Percentiles rank a stretch among this genome's conserved stretches.
Evolutionary conservation across 2,797 vertebrate species (phyloP).

Genomic region (Molothrus aeneus): DNA sequence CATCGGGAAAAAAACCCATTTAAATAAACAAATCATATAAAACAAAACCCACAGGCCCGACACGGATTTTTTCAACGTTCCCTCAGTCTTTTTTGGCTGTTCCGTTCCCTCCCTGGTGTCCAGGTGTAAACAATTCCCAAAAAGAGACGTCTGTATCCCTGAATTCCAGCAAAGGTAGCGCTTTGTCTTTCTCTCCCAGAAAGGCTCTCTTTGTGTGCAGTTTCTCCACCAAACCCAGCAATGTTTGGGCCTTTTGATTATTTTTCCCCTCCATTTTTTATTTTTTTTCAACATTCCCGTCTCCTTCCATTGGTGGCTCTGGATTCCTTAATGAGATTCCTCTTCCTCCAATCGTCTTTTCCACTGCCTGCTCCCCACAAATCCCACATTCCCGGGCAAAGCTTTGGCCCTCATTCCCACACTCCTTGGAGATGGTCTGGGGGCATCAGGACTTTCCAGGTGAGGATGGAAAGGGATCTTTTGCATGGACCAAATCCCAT

Average conservation of each 20-base stretch:
- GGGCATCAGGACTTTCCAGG: not conserved
- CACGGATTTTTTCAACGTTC: constrained; percentile 39
- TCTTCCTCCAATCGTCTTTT: not conserved
- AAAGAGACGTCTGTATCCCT: constrained; percentile 57
- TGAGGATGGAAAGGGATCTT: not conserved
- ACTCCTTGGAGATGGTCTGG: not conserved
- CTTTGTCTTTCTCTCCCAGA: constrained; percentile 53
- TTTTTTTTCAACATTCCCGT: not conserved
- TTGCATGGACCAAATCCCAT: rapidly evolving
- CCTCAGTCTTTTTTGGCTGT: constrained; percentile 66
- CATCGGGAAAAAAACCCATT: constrained; percentile 15
- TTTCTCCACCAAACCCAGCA: not conserved
- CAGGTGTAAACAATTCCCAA: constrained; percentile 71
- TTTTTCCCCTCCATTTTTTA: not conserved
- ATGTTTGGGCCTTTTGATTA: constrained; percentile 41
- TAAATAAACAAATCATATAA: constrained; percentile 68
- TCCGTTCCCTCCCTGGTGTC: constrained; percentile 46
- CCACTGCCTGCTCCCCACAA: not conserved
- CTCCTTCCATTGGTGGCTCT: not conserved
- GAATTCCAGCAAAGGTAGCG: constrained; percentile 48
- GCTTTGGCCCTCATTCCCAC: not conserved
- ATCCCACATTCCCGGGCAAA: not conserved
- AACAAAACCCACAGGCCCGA: constrained; percentile 61
- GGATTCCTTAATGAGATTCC: not conserved
- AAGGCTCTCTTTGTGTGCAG: constrained; percentile 33